Evolutionary conservation across 2,113 vertebrate species (phyloP), one percentile per base, ranked within the genome.

Genomic region (Crotalus tigris): DNA sequence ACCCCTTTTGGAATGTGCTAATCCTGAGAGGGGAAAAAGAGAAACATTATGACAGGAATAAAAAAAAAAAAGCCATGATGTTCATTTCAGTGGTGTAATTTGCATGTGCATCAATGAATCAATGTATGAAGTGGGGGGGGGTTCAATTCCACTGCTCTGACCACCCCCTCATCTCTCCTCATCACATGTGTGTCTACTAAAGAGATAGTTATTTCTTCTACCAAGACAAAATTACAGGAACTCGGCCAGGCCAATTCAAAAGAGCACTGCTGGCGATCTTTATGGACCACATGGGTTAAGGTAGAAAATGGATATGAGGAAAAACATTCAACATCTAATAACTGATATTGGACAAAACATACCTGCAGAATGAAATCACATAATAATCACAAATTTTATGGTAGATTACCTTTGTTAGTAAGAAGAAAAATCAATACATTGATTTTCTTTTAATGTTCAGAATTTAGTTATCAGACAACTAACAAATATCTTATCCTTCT

Each of bases 221-320:
- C 97, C 94, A 97, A 97, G 13, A 95, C 97, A 96, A 97, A 98
- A 96, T 97, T 98, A 49, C 92, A 97, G 92, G 97, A 95, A 53
- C 94, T 98, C 88, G 95, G 96, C 81, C 93, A 98, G 89, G 95
- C 96, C 91, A 97, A 97, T 95, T 98, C 95, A 33, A 97, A 97
- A 95, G 97, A 98, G 93, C 98, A 98, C 94, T 97, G 92, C 95
- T 97, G 97, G 97, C 96, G 96, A 91, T 98, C 97, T 96, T 98
- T 94, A 98, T 98, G 91, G 98, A 98, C 9, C 94, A 98, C 93
- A 98, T 98, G 98, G 96, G 97, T 98, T 92, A 95, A 88, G 75
- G 93, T 92, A 91, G 58, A 94, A 90, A 95, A 90, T 90, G 94
- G 95, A 39, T 93, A 46, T 51, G 24, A 95, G 96, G 49, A 24